Conservation (phyloP, 2,797 vertebrate species). For the Caiman crocodilus region DNA sequence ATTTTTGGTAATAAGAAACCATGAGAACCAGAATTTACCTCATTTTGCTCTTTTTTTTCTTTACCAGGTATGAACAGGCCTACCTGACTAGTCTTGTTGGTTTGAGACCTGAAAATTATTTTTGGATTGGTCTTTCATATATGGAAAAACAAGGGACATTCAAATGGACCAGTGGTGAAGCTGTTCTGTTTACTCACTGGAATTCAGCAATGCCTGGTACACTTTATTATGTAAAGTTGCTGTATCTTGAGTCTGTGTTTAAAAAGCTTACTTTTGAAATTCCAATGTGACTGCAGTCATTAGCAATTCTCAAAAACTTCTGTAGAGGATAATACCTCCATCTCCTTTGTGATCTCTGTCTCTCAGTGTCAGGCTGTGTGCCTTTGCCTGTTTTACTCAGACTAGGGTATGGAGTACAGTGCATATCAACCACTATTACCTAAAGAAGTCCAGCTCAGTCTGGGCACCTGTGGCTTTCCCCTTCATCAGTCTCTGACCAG, state of each 20-base stretch:
- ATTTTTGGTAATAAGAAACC: neutral
- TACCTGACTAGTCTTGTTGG: constrained; percentile 91
- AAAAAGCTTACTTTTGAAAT: neutral
- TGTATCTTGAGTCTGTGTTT: neutral
- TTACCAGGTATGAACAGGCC: constrained; percentile 91
- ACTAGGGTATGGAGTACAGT: neutral
- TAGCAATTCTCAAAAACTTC: neutral
- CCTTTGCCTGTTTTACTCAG: neutral
- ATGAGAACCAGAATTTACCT: neutral
- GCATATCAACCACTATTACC: neutral
- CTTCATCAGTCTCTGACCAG: neutral
- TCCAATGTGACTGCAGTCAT: neutral
- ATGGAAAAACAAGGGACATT: constrained; percentile 80
- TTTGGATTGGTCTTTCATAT: constrained; percentile 92
- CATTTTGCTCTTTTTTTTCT: neutral
- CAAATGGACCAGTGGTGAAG: constrained; percentile 83
- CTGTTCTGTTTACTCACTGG: constrained; percentile 89
- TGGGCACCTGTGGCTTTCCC: neutral
- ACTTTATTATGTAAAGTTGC: neutral
- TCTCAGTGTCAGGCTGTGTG: neutral
- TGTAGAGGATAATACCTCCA: neutral
- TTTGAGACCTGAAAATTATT: constrained; percentile 90
- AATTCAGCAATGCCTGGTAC: constrained; percentile 92
- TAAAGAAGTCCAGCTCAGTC: neutral
- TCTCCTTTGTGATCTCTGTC: no score